Conservation (phyloP, 2,888 invertebrate genomes). For the Tenthredo notha region DNA sequence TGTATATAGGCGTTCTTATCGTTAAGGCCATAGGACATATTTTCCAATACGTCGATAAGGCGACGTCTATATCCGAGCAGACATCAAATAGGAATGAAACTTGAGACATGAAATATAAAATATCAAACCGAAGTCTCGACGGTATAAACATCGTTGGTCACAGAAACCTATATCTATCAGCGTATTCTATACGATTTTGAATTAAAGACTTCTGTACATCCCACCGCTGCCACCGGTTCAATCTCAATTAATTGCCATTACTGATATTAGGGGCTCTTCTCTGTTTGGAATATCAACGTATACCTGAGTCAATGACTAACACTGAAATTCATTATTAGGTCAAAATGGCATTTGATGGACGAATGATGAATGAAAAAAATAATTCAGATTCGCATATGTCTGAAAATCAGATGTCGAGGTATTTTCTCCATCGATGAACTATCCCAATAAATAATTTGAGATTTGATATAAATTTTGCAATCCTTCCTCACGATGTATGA, state of each 20-base stretch:
- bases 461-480: neutral
- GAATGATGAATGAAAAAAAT: neutral
- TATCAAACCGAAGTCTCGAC: conserved; percentile 5
- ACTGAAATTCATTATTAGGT: too few relatives aligned
- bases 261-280: too few relatives aligned
- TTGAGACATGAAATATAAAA: conserved; percentile 34
- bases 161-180: neutral
- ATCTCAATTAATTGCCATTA: too few relatives aligned
- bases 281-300: too few relatives aligned
- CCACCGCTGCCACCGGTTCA: too few relatives aligned
- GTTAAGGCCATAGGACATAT: neutral
- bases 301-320: too few relatives aligned
- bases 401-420: neutral
- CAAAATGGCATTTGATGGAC: too few relatives aligned
- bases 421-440: neutral
- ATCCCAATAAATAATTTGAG: neutral
- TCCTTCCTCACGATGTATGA: neutral
- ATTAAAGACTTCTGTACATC: neutral
- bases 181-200: neutral
- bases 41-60: conserved; percentile 35
- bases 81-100: conserved; percentile 42
- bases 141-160: neutral
- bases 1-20: neutral
- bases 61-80: conserved; percentile 16
- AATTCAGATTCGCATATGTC: neutral